Evolutionary conservation across 2,113 vertebrate species (phyloP).

Genomic region (Tragelaphus scriptus): DNA sequence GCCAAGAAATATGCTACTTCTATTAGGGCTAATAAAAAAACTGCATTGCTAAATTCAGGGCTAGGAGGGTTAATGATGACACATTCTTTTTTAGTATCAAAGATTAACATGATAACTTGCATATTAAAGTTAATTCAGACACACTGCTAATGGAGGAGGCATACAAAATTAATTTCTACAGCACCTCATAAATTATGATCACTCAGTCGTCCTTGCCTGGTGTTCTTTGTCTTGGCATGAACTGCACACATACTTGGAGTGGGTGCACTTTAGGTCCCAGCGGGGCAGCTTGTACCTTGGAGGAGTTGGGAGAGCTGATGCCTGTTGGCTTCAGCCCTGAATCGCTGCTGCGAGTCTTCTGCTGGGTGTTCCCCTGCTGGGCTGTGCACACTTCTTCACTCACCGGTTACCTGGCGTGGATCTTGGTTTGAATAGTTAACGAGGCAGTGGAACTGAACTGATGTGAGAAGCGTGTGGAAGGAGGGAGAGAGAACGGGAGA

Average conservation of each 20-base stretch:
- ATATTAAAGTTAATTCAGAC: slow-evolving; percentile 67
- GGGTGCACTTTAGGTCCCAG: background rate
- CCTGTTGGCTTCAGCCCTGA: background rate
- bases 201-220: background rate
- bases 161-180: slow-evolving; percentile 66
- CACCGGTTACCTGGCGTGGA: background rate
- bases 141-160: slow-evolving; percentile 65
- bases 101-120: slow-evolving; percentile 69
- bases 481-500: background rate
- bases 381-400: background rate
- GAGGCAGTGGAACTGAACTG: background rate
- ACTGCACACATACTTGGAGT: accelerated
- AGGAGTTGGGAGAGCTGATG: background rate
- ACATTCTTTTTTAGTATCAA: slow-evolving; percentile 63
- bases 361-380: background rate
- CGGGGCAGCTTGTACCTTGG: background rate
- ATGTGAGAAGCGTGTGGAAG: background rate
- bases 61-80: slow-evolving; percentile 65
- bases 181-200: slow-evolving; percentile 40
- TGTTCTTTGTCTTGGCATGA: background rate
- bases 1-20: slow-evolving; percentile 50
- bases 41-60: slow-evolving; percentile 52
- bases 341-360: background rate
- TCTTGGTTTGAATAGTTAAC: background rate
- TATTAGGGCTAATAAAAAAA: slow-evolving; percentile 49